Conservation (phyloP, 1,140 invertebrate genomes). For the Macrostomum lignano region DNA sequence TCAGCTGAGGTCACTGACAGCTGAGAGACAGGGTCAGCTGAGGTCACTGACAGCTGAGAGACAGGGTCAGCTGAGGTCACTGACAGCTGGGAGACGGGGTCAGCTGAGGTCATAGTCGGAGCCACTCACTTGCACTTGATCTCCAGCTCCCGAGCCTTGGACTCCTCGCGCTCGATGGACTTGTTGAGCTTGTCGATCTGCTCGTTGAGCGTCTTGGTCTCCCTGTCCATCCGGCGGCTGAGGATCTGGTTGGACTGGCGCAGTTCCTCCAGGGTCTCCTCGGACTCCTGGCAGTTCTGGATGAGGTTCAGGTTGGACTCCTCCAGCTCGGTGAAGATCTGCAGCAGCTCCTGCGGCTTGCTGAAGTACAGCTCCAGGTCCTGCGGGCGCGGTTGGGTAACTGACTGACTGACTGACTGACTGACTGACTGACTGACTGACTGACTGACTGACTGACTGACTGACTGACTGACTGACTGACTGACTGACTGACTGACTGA, state of each 20-base stretch:
- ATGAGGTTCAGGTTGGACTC: slow-evolving; percentile 29
- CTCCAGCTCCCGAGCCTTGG: slow-evolving; percentile 22
- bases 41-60: too few species aligned
- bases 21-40: too few species aligned
- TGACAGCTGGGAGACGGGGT: too few species aligned
- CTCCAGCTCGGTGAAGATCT: slow-evolving; percentile 28
- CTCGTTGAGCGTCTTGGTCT: slow-evolving; percentile 23
- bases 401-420: too few species aligned
- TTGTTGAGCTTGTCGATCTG: slow-evolving; percentile 25
- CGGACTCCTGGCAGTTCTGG: slow-evolving; percentile 29
- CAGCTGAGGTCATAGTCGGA: too few species aligned
- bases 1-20: too few species aligned
- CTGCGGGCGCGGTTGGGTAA: too few species aligned
- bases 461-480: too few species aligned
- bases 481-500: too few species aligned
- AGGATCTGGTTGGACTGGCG: slow-evolving; percentile 15
- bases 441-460: too few species aligned
- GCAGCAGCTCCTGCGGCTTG: slow-evolving; percentile 23
- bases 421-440: too few species aligned
- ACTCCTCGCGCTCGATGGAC: slow-evolving; percentile 20
- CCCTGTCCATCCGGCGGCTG: slow-evolving; percentile 14
- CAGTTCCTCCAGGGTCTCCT: slow-evolving; percentile 27
- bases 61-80: too few species aligned
- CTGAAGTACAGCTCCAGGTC: slow-evolving; percentile 23
- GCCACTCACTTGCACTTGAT: slow-evolving; percentile 23